phyloP scores from a whole-genome alignment of 2,888 invertebrate genomes.

The Pomacea canaliculata region DNA sequence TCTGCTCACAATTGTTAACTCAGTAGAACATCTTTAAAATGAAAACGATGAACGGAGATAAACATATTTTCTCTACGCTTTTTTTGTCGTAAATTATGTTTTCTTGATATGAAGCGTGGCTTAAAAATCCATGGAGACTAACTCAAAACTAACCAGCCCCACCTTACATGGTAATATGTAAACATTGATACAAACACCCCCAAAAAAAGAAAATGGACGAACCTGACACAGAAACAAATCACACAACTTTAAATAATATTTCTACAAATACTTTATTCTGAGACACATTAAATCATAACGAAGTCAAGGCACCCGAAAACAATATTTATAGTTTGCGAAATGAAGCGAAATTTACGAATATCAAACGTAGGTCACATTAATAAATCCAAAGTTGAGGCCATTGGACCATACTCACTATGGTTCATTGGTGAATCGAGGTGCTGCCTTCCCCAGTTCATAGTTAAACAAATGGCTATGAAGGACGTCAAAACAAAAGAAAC shows the following conservation, averaged over 20 bases:
- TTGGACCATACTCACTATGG: constrained; percentile 83
- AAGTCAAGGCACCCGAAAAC: too few species aligned
- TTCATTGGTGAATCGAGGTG: constrained; percentile 89
- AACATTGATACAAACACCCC: constrained; percentile 17
- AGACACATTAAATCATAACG: neutral
- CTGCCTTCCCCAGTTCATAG: constrained; percentile 89
- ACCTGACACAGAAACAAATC: constrained; percentile 15
- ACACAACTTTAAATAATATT: neutral
- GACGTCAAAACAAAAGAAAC: constrained; percentile 99
- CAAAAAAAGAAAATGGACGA: constrained; percentile 14
- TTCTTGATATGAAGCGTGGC: too few species aligned
- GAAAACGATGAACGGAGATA: too few species aligned
- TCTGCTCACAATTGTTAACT: too few species aligned
- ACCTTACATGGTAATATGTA: constrained; percentile 23
- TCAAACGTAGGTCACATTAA: constrained; percentile 17
- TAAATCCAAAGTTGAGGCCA: constrained; percentile 12
- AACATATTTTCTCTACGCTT: too few species aligned
- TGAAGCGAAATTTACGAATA: too few species aligned
- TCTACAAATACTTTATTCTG: neutral
- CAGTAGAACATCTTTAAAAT: too few species aligned
- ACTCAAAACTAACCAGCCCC: constrained; percentile 7
- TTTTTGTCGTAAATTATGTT: too few species aligned
- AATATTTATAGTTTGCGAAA: too few species aligned
- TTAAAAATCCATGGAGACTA: neutral
- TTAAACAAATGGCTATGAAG: constrained; percentile 94